phyloP scores from a whole-genome alignment of 2,797 vertebrate species.

The Hephaestus fuliginosus region DNA sequence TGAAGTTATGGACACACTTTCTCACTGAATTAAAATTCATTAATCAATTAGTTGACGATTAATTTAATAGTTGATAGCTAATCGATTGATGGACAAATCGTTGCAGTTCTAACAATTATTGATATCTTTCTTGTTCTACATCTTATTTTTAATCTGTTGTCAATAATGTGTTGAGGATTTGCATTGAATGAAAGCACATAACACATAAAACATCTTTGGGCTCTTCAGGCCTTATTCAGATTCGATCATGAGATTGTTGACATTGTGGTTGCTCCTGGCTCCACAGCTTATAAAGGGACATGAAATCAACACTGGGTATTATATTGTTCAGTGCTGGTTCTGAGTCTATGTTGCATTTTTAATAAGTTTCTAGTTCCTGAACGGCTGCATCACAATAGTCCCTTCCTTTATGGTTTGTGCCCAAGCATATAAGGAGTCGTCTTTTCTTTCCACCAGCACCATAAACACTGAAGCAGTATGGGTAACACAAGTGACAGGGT shows the following conservation, averaged over 20 bases:
- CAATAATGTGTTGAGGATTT: not conserved
- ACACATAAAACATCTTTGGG: not conserved
- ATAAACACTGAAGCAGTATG: slow-evolving; percentile 80
- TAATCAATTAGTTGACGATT: too few relatives aligned
- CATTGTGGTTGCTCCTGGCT: not conserved
- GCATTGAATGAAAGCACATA: not conserved
- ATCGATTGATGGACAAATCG: too few relatives aligned
- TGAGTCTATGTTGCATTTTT: not conserved
- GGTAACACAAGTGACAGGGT: slow-evolving; percentile 95
- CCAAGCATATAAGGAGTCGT: not conserved
- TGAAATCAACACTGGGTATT: not conserved
- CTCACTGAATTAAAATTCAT: too few relatives aligned
- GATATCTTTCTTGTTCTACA: not conserved
- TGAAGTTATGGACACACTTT: too few relatives aligned
- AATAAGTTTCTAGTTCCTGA: not conserved
- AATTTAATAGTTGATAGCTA: too few relatives aligned
- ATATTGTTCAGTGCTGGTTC: not conserved
- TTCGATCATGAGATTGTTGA: not conserved
- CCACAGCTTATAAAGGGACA: not conserved
- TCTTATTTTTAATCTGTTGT: not conserved
- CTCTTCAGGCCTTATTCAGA: not conserved
- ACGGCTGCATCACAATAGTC: not conserved
- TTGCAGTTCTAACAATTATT: not conserved
- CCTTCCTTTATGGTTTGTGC: not conserved
- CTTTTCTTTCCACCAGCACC: slow-evolving; percentile 16